Evolutionary conservation across 2,888 invertebrate genomes (phyloP).

Genomic region (Loripinus fragilis): DNA sequence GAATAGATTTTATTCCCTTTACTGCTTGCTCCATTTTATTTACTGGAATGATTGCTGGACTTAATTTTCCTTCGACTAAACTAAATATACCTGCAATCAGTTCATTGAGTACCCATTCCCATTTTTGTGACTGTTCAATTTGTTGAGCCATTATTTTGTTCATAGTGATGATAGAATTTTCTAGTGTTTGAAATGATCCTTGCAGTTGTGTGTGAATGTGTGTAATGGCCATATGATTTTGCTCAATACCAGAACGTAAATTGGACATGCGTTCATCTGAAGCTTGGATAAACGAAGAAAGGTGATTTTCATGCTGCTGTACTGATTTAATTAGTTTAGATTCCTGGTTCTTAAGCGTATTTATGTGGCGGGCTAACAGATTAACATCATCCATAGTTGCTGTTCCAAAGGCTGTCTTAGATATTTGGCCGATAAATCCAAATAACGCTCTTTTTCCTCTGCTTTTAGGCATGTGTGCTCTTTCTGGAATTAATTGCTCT

Average conservation of each 20-base stretch:
- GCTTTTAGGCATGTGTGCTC: not conserved
- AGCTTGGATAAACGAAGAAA: slow-evolving; percentile 40
- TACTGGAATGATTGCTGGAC: slow-evolving; percentile 29
- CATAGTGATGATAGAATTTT: slow-evolving; percentile 1
- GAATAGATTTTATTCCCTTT: slow-evolving; percentile 19
- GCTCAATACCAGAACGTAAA: slow-evolving; percentile 26
- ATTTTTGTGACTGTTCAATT: not conserved
- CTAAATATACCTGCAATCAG: slow-evolving; percentile 17
- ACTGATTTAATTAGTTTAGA: not conserved
- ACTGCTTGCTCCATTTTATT: not conserved
- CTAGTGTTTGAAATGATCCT: slow-evolving; percentile 13
- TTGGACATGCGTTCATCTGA: slow-evolving; percentile 38
- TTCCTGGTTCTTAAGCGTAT: not conserved
- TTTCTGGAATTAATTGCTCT: not conserved
- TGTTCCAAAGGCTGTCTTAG: slow-evolving; percentile 45
- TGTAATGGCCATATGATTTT: slow-evolving; percentile 37
- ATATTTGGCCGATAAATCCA: slow-evolving; percentile 45
- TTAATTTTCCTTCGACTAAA: slow-evolving; percentile 36
- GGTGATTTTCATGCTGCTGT: slow-evolving; percentile 34
- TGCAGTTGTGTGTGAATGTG: slow-evolving; percentile 22
- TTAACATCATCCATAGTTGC: slow-evolving; percentile 50
- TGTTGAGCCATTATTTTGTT: slow-evolving; percentile 22
- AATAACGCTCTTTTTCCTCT: slow-evolving; percentile 30
- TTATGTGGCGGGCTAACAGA: slow-evolving; percentile 20
- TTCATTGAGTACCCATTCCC: slow-evolving; percentile 24